Percentiles rank a stretch among this genome's conserved stretches.
These are phyloP conservation scores for Flexamia atlantica DNA, from an alignment of 2,888 invertebrate genomes.

Conservation along the genomic window DNA sequence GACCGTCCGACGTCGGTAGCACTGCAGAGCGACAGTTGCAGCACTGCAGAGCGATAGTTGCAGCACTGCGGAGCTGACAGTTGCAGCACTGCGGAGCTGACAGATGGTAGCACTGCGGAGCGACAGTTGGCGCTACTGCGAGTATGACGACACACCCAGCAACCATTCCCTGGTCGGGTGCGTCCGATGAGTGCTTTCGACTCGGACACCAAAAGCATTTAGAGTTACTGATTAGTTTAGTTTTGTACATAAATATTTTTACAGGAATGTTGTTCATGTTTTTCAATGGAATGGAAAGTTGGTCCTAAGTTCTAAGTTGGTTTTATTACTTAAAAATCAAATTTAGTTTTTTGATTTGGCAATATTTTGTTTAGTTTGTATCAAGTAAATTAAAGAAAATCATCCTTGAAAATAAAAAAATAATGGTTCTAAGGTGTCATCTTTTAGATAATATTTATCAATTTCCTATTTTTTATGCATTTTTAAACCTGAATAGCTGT, in stretches of 20 bases:
- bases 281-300: too few species aligned
- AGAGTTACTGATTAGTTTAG: not conserved
- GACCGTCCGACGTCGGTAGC: constrained; percentile 18
- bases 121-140: constrained; percentile 18
- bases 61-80: not conserved
- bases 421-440: too few species aligned
- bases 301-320: too few species aligned
- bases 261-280: too few species aligned
- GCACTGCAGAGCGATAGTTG: not conserved
- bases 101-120: not conserved
- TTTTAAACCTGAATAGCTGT: too few species aligned
- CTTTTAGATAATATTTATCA: too few species aligned
- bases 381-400: too few species aligned
- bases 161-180: constrained; percentile 32
- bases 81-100: constrained; percentile 33
- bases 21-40: constrained; percentile 18
- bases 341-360: too few species aligned
- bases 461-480: too few species aligned
- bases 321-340: too few species aligned
- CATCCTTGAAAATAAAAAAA: too few species aligned
- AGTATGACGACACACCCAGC: constrained; percentile 40
- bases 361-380: too few species aligned
- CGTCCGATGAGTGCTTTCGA: constrained; percentile 45
- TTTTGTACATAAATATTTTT: not conserved
- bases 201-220: not conserved